phyloP scores from a whole-genome alignment of 1,140 invertebrate species.

The Oscheius sp. region DNA sequence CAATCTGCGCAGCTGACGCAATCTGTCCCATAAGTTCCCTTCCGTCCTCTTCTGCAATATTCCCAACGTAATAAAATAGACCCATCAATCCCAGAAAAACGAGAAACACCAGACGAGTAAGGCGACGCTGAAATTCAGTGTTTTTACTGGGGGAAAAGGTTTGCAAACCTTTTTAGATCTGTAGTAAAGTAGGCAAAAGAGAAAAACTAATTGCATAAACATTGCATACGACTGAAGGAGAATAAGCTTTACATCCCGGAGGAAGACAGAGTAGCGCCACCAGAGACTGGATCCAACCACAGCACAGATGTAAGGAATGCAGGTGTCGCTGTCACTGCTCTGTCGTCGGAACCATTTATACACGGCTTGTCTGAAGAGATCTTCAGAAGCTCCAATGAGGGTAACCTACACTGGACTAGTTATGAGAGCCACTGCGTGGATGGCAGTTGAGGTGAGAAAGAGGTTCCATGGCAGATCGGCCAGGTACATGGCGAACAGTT shows the following conservation, averaged over 20 bases:
- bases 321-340: constrained; percentile 48
- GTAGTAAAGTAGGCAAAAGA: constrained; percentile 49
- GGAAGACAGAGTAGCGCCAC: constrained; percentile 56
- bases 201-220: constrained; percentile 53
- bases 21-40: constrained; percentile 48
- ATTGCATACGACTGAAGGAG: constrained; percentile 54
- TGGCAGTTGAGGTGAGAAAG: constrained; percentile 56
- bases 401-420: constrained; percentile 52
- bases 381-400: background rate
- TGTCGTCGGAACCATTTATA: constrained; percentile 54
- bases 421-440: constrained; percentile 56
- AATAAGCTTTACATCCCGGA: constrained; percentile 52
- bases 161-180: constrained; percentile 49
- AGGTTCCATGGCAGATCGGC: constrained; percentile 52
- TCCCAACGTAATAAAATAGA: constrained; percentile 37
- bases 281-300: constrained; percentile 49
- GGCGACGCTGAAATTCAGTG: constrained; percentile 31
- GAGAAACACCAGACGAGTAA: constrained; percentile 30
- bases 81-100: constrained; percentile 15
- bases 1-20: constrained; percentile 55
- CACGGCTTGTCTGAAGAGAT: constrained; percentile 54
- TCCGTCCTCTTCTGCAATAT: constrained; percentile 39
- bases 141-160: background rate
- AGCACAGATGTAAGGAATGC: constrained; percentile 55
- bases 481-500: constrained; percentile 44